These are phyloP conservation scores for Lordiphosa clarofinis DNA, from an alignment of 1,140 invertebrate species.

Conservation along the genomic window DNA sequence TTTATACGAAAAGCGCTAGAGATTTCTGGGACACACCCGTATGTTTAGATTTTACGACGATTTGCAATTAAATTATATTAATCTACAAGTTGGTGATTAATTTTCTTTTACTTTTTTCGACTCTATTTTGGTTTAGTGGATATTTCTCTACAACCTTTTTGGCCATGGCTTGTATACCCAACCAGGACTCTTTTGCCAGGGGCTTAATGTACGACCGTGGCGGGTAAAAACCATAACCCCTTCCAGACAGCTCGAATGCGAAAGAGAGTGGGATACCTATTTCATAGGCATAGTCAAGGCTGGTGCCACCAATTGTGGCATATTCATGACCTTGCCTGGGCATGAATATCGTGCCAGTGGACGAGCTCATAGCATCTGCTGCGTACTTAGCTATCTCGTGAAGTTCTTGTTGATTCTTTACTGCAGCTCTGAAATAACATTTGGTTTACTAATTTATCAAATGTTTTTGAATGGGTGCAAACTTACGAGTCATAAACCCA, in stretches of 20 bases:
- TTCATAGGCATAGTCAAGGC: constrained; percentile 39
- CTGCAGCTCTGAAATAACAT: not conserved
- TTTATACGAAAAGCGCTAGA: too few relatives aligned
- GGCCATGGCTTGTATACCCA: constrained; percentile 34
- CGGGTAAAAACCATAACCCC: constrained; percentile 22
- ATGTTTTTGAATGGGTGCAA: not conserved
- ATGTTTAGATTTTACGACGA: not conserved
- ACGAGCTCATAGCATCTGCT: not conserved
- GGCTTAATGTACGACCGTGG: constrained; percentile 6
- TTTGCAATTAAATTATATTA: too few relatives aligned
- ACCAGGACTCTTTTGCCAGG: constrained; percentile 33
- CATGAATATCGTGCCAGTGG: constrained; percentile 10
- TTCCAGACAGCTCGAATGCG: constrained; percentile 36
- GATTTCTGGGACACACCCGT: too few relatives aligned
- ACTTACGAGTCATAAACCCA: constrained; percentile 37
- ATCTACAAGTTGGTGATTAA: too few relatives aligned
- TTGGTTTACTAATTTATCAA: not conserved
- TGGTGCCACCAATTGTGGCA: constrained; percentile 40
- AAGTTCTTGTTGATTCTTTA: constrained; percentile 10
- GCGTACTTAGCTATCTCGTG: constrained; percentile 29
- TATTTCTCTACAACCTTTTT: constrained; percentile 35
- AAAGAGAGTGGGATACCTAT: constrained; percentile 39
- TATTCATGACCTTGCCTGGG: constrained; percentile 5
- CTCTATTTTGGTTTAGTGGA: not conserved
- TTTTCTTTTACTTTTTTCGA: too few relatives aligned